Conservation (phyloP, 2,113 vertebrate genomes). For the Pseudorasbora parva region DNA sequence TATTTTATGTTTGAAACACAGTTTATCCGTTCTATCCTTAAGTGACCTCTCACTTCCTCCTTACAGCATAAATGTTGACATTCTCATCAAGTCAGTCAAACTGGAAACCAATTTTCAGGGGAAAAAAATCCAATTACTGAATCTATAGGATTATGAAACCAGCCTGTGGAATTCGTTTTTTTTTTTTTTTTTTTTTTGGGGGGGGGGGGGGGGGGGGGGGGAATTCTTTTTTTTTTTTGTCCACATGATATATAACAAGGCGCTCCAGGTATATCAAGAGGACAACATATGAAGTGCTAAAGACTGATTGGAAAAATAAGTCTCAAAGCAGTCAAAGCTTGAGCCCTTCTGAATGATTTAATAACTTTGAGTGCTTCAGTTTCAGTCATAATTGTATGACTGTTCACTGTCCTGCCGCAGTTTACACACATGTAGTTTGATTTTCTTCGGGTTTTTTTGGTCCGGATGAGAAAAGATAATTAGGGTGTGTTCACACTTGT, state of each 20-base stretch:
- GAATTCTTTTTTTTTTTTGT: slow-evolving; percentile 33
- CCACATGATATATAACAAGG: slow-evolving; percentile 57
- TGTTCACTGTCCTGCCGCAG: too few relatives aligned
- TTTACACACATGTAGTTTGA: too few relatives aligned
- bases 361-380: not conserved
- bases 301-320: slow-evolving; percentile 48
- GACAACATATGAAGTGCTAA: slow-evolving; percentile 33
- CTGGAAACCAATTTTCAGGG: slow-evolving; percentile 53
- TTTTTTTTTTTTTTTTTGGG: slow-evolving; percentile 5
- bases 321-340: not conserved
- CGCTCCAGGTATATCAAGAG: slow-evolving; percentile 59
- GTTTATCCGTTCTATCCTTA: not conserved
- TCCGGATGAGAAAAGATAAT: too few relatives aligned
- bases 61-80: slow-evolving; percentile 65
- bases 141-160: slow-evolving; percentile 72
- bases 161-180: slow-evolving; percentile 62
- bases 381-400: too few relatives aligned
- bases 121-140: slow-evolving; percentile 74
- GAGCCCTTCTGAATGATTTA: not conserved
- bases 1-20: not conserved
- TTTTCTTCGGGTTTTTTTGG: too few relatives aligned
- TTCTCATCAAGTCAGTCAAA: slow-evolving; percentile 67
- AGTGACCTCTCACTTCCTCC: not conserved
- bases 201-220: too few relatives aligned
- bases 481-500: too few relatives aligned